Percentiles rank a stretch among this genome's conserved stretches.
These are phyloP conservation scores for Pocillopora verrucosa DNA, from an alignment of 64 coral and sea anemone genomes.

Conservation along the genomic window DNA sequence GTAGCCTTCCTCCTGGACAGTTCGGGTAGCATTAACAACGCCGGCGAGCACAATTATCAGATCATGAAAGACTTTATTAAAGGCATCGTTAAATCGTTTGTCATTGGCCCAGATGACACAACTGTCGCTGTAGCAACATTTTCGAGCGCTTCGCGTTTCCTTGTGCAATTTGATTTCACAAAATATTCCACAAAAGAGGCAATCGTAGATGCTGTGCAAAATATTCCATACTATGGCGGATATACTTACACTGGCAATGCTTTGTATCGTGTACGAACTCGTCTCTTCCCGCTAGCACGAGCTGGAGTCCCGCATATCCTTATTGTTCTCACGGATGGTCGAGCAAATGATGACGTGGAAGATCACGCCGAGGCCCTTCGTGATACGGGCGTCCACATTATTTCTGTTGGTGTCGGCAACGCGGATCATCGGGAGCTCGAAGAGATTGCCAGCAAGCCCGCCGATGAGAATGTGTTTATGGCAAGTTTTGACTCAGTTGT, in stretches of 20 bases:
- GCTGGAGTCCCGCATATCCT: slow-evolving; percentile 40
- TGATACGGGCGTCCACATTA: slow-evolving; percentile 44
- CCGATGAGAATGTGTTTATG: slow-evolving; percentile 7
- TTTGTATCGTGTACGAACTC: background rate
- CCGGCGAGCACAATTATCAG: slow-evolving; percentile 18
- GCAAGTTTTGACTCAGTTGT: slow-evolving; percentile 3
- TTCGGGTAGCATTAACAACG: slow-evolving; percentile 58
- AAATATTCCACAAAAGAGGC: slow-evolving; percentile 27
- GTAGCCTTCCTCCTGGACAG: slow-evolving; percentile 59
- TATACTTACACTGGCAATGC: slow-evolving; percentile 52
- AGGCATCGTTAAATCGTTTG: slow-evolving; percentile 36
- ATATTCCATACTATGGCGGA: slow-evolving; percentile 15
- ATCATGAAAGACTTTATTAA: slow-evolving; percentile 60
- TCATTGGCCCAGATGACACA: slow-evolving; percentile 29
- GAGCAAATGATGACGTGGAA: slow-evolving; percentile 41
- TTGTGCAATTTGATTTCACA: slow-evolving; percentile 48
- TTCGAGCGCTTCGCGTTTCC: background rate
- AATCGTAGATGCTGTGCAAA: slow-evolving; percentile 30
- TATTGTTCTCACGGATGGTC: slow-evolving; percentile 59
- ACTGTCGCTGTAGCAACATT: slow-evolving; percentile 42
- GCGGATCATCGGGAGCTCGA: slow-evolving; percentile 1
- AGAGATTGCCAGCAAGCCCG: slow-evolving; percentile 11
- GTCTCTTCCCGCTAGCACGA: slow-evolving; percentile 24
- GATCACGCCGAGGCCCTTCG: slow-evolving; percentile 18
- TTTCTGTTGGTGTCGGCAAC: slow-evolving; percentile 54